Evolutionary conservation across 2,888 invertebrate genomes (phyloP).

Genomic region (Tenodera sinensis): DNA sequence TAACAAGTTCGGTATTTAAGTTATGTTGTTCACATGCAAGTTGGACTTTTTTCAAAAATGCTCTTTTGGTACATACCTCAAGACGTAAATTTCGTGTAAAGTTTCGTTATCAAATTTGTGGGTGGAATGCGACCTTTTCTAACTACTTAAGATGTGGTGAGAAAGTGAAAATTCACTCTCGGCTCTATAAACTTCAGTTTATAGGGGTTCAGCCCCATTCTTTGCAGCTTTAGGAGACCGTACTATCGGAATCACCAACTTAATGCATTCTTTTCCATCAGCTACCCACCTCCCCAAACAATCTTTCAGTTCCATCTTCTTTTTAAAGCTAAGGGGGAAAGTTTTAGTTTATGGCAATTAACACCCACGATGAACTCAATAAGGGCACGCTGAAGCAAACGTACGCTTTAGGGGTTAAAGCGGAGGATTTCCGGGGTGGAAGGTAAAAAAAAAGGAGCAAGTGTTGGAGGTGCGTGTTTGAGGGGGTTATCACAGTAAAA

Average conservation of each 20-base stretch:
- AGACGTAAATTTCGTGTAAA: too few species aligned
- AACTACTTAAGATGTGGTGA: too few species aligned
- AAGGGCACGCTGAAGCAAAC: background rate
- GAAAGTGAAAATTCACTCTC: too few species aligned
- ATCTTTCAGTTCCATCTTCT: background rate
- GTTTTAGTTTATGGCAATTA: constrained; percentile 11
- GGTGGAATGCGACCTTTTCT: too few species aligned
- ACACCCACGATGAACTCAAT: constrained; percentile 12
- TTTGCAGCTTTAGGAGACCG: background rate
- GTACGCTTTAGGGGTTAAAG: constrained; percentile 2
- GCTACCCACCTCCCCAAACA: background rate
- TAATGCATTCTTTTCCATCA: constrained; percentile 5
- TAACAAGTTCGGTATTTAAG: too few species aligned
- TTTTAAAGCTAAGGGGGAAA: background rate
- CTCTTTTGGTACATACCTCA: too few species aligned
- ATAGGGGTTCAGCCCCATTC: background rate
- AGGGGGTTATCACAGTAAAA: constrained; percentile 21
- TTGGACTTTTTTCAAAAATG: too few species aligned
- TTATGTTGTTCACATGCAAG: too few species aligned
- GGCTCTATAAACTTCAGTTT: too few species aligned
- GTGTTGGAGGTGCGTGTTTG: background rate
- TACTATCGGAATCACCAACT: constrained; percentile 5
- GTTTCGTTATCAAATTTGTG: too few species aligned
- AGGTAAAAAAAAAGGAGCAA: background rate
- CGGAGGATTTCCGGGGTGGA: background rate